Conservation (phyloP, 2,113 vertebrate genomes). For the Tychaedon coryphoeus region DNA sequence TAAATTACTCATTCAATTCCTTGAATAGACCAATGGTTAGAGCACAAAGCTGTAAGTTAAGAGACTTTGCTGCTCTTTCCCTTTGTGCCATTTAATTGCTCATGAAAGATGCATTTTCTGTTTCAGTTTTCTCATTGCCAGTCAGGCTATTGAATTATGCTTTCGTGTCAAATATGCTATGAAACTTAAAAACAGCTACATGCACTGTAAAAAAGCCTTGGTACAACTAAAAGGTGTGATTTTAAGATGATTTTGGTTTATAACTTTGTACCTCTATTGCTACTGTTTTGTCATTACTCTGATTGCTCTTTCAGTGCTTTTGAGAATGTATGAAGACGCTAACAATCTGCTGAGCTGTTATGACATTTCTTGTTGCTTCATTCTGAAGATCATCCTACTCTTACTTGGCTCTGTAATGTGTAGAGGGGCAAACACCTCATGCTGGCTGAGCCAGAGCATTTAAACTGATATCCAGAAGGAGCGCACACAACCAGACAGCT, state of each 20-base stretch:
- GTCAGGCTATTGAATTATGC: neutral
- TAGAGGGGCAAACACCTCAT: neutral
- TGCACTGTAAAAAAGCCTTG: neutral
- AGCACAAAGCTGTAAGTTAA: neutral
- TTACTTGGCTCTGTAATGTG: neutral
- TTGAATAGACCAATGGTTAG: neutral
- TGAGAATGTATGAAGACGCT: neutral
- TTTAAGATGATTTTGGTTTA: neutral
- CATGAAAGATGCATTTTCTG: neutral
- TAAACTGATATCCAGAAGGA: neutral
- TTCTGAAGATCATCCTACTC: neutral
- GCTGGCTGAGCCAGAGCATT: neutral
- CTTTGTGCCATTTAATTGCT: neutral
- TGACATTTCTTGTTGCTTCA: neutral
- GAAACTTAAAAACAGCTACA: neutral
- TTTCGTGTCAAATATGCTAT: neutral
- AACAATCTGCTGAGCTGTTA: neutral
- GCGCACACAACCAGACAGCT: constrained; percentile 3
- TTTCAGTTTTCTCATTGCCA: neutral
- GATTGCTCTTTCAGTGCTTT: neutral
- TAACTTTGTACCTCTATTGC: neutral
- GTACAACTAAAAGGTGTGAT: neutral
- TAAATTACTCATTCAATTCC: neutral
- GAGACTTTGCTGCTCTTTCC: neutral
- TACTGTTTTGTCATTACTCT: neutral